Percentiles rank a stretch among this genome's conserved stretches.
phyloP scores from a whole-genome alignment of 2,113 vertebrate genomes.

The Mesocricetus auratus region DNA sequence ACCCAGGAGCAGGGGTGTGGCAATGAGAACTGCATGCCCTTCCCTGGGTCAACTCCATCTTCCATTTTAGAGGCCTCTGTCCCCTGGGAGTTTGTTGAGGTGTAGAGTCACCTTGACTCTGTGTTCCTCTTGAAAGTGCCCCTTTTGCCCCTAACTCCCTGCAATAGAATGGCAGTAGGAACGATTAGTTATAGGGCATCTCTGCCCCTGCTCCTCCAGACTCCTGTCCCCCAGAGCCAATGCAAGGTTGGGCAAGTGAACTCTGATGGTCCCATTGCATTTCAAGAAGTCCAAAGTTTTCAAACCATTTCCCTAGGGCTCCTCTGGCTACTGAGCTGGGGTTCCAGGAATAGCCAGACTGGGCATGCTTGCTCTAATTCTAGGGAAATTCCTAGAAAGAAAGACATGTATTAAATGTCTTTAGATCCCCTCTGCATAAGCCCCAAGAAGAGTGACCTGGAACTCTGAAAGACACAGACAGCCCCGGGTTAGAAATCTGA shows the following conservation, averaged over 20 bases:
- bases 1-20: background rate
- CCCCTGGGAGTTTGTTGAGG: background rate
- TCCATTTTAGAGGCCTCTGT: background rate
- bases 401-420: background rate
- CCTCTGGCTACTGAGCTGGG: background rate
- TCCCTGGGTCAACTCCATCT: background rate
- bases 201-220: background rate
- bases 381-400: constrained; percentile 12
- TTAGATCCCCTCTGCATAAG: background rate
- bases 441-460: background rate
- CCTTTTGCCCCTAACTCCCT: background rate
- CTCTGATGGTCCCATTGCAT: background rate
- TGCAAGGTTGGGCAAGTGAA: background rate
- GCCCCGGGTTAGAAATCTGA: constrained; percentile 8
- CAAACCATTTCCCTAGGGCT: background rate
- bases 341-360: background rate
- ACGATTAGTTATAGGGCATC: background rate
- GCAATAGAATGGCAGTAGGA: background rate
- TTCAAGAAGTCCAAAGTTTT: background rate
- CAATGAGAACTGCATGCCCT: background rate
- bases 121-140: background rate
- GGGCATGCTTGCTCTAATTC: background rate
- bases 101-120: background rate
- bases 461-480: constrained; percentile 4
- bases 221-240: background rate